Evolutionary conservation across 30 jellyfish, hydroid and myxozoan genomes (phyloP).

Genomic region (Aurelia aurita complex sp. Pacific): DNA sequence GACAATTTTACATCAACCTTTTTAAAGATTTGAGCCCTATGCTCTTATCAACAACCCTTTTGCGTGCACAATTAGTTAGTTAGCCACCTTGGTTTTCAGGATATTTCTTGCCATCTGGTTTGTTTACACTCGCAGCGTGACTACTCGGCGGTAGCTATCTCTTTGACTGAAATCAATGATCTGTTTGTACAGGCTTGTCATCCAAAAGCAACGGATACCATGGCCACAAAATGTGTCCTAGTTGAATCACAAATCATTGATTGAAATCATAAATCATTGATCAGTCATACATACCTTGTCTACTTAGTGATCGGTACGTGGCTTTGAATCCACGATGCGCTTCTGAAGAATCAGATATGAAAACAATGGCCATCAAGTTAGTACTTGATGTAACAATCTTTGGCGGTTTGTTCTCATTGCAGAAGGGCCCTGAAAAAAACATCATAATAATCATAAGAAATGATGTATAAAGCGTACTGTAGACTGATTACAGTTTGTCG

Average conservation of each 20-base stretch:
- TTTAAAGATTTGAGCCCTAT: neutral
- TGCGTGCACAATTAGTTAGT: neutral
- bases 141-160: too few relatives aligned
- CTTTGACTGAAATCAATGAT: too few relatives aligned
- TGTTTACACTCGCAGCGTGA: too few relatives aligned
- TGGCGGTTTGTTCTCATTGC: constrained; percentile 86
- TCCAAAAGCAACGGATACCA: too few relatives aligned
- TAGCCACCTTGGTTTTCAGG: neutral
- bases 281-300: constrained; percentile 44
- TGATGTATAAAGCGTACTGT: neutral
- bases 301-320: constrained; percentile 63
- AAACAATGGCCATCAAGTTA: constrained; percentile 78
- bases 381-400: constrained; percentile 83
- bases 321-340: constrained; percentile 83
- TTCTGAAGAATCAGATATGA: constrained; percentile 75
- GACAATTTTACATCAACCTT: too few relatives aligned
- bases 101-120: too few relatives aligned
- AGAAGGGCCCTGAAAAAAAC: constrained; percentile 73
- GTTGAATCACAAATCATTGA: too few relatives aligned
- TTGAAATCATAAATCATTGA: too few relatives aligned
- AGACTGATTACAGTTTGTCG: too few relatives aligned
- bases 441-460: neutral
- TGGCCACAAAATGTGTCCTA: too few relatives aligned
- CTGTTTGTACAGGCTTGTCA: too few relatives aligned
- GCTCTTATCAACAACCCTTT: neutral